Base-by-base conservation (phyloP, 1,140 invertebrate genomes). In the Bombus vancouverensis region DNA sequence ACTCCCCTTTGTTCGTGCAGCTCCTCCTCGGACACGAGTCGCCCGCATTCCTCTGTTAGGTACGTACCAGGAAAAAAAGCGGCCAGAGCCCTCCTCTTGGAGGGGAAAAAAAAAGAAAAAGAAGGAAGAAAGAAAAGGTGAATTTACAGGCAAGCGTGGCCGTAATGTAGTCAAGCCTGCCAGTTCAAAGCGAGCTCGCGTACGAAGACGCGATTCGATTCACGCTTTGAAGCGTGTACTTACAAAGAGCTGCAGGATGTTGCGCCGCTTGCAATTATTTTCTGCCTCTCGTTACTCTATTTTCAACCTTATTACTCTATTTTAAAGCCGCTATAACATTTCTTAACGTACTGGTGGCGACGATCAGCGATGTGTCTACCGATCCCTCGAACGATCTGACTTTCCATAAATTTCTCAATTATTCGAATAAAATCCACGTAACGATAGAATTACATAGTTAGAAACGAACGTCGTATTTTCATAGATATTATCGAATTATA, bases 1-100 rank as follows among this genome's bases (percentile, higher is more conserved):
- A 82, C 79, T 75, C 86, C 86, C 59, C 44, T 90, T 90, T 90
- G 83, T 90, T 90, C 89, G 77, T 37, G 66, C 74, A 85, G 66
- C 83, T 75, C 68, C 72, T 89, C 79, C 65, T 47, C 76, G 83
- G 59, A 80, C 80, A 53, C 75, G 62, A 88, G 89, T 90, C 83
- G 88, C 79, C 66, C 80, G 89, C 88, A 90, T 90, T 90, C 89
- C 81, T 88, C 85, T 78, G 71, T 62, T 71, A 44, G 66, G 75
- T 81, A 87, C 59, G 81, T 78, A 74, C 81, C 62, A 22, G 71
- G 80, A 28, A 65, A 81, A 82, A 83, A 88, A 76, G 73, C 68
- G 53, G 65, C 39, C 71, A 25, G 74, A 44, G 28, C 66, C 42
- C 71, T 66, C 42, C 22, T 73, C 39, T 32, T n/a, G 3, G 28